Evolutionary conservation across 1,140 invertebrate genomes (phyloP).

Genomic region (Orchestia grillus): DNA sequence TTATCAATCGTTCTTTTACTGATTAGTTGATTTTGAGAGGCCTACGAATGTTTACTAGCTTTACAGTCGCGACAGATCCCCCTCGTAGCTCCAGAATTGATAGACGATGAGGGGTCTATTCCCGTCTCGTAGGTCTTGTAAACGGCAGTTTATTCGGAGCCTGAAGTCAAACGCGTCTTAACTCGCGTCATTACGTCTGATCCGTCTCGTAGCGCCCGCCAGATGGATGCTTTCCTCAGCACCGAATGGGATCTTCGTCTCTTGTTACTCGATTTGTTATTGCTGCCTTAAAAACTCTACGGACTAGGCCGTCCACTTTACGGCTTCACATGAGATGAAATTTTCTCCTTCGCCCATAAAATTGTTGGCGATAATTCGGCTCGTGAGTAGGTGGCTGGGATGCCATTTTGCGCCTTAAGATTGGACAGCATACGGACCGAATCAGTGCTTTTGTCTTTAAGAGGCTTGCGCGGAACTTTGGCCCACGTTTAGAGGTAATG

Average conservation of each 20-base stretch:
- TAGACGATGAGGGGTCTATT: conserved; percentile 5
- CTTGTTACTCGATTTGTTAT: conserved; percentile 15
- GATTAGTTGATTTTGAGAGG: background rate
- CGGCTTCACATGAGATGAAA: conserved; percentile 35
- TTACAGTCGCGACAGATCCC: background rate
- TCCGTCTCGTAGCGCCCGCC: conserved; percentile 5
- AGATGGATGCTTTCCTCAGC: conserved; percentile 21
- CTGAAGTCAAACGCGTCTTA: conserved; percentile 12
- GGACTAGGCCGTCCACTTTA: conserved; percentile 24
- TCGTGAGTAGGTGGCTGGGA: background rate
- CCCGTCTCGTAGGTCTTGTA: background rate
- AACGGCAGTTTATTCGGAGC: background rate
- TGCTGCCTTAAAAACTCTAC: conserved; percentile 11
- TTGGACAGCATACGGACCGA: background rate
- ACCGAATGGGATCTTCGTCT: conserved; percentile 8
- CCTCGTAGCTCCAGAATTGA: background rate
- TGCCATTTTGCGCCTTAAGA: conserved; percentile 24
- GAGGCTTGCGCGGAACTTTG: conserved; percentile 11
- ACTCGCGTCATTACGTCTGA: conserved; percentile 12
- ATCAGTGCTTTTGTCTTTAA: background rate
- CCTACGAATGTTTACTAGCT: background rate
- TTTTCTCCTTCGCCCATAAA: conserved; percentile 35
- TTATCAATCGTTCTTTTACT: background rate
- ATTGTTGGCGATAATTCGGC: conserved; percentile 18
- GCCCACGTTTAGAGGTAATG: conserved; percentile 26